Evolutionary conservation across 1,140 invertebrate species (phyloP), one percentile per base, ranked within the genome.

Genomic region (Magallana ariakensis): DNA sequence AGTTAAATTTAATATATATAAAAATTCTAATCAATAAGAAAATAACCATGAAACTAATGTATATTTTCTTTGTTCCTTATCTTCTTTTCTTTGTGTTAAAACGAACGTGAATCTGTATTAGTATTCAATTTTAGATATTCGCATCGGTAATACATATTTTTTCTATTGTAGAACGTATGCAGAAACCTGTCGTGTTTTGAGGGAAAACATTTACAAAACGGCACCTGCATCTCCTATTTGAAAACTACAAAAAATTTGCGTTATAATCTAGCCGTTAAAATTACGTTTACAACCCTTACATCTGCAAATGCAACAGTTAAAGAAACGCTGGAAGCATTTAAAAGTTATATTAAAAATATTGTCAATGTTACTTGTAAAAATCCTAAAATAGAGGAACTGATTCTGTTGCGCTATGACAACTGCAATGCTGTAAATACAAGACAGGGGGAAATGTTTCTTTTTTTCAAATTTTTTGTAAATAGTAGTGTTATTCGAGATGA

Each of bases 91-190:
- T 5, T 46, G 33, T 46, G 33, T 46, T 46, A 5, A 46, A 46
- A 46, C 33, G 33, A 4, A 46, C 5, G 5, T 46, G 33, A 2
- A 46, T 46, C 33, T 46, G 2, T 46, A 46, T 46, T 46, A 4
- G 33, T 4, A 46, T 46, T 46, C 33, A 46, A n/a, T 46, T 4
- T 46, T 46, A 46, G 33, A 46, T 5, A 46, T 46, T 33, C n/a
- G n/a, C n/a, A n/a, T n/a, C n/a, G n/a, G n/a, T 46, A 46, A 46
- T 46, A 46, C 5, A 46, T 82, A 13, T 33, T 82, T 9, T 62
- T 85, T 53, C 57, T 58, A 0, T 85, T 85, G 55, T 22, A 85
- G 85, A n/a, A 80, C 33, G 46, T 55, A 7, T 85, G 85, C 22
- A 70, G 70, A 46, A 85, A 80, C 15, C n/a, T 80, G 15, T 55